Base-by-base conservation (phyloP, 2,888 invertebrate genomes). In the Melikaiella ostensackeni region DNA sequence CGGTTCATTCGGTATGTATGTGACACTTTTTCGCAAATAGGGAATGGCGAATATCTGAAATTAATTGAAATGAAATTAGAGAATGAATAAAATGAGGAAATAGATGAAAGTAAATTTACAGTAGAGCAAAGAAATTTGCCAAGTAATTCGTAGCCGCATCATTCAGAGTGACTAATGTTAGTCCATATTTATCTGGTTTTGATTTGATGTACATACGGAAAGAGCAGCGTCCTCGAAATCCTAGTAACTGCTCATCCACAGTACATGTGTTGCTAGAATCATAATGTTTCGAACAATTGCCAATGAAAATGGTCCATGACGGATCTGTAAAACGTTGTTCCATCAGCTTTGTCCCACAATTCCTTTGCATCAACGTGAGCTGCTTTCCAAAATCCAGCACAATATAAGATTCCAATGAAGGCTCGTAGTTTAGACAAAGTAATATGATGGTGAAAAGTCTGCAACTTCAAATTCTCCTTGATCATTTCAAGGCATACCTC, bases 261-360 rank as follows among this genome's bases (percentile, higher is more conserved):
- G 50, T 50, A 50, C 50, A 50, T 19, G 13, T 46, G 16, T 46
- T 11, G 1, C 46, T 46, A 16, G 46, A 16, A 16, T 11, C 16
- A 63, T 81, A 81, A 30, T 30, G 75, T 73, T 35, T 24, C 61
- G 30, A 0, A 62, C 77, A 79, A 21, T 81, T 79, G 1, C 19
- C 24, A 21, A 76, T 81, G 62, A 81, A 79, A 9, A 79, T 79
- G 19, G 76, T 75, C 76, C 79, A 76, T 79, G 4, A 79, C 79
- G 30, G 59, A 77, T 27, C 79, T 42, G 61, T 79, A 81, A 33
- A 79, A 77, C 2, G 35, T 76, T 7, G 79, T n/a, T 35, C 79
- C 81, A 35, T 77, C 75, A 50, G 61, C 63, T 35, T 75, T 74
- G 50, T 55, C 62, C 77, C 79, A 80, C 21, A 79, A 70, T 24